Evolutionary conservation across 2,888 invertebrate species (phyloP).

Genomic region (Caenorhabditis sinica): DNA sequence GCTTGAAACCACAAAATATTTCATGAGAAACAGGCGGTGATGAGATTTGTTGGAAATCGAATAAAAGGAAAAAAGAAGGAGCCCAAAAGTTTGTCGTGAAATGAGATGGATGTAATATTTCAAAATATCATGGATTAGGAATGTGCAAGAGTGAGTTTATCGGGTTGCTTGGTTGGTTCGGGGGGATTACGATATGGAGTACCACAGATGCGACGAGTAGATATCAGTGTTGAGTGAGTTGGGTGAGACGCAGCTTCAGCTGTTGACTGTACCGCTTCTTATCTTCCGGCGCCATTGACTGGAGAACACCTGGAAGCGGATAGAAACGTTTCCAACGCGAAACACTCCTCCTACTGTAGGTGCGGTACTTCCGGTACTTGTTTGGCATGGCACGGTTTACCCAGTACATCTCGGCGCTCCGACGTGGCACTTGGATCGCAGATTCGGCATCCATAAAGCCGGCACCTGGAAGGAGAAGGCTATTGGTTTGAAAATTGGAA

Average conservation of each 20-base stretch:
- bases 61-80: constrained; percentile 23
- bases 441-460: constrained; percentile 60
- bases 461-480: constrained; percentile 48
- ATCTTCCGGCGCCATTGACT: constrained; percentile 64
- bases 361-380: constrained; percentile 67
- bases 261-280: constrained; percentile 57
- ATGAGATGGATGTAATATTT: neutral
- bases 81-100: constrained; percentile 43
- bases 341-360: constrained; percentile 65
- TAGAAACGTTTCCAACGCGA: constrained; percentile 49
- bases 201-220: constrained; percentile 3
- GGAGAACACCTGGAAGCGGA: constrained; percentile 61
- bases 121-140: neutral
- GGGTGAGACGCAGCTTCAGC: constrained; percentile 50
- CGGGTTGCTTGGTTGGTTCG: constrained; percentile 1
- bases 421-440: constrained; percentile 65
- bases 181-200: constrained; percentile 15
- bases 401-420: constrained; percentile 69
- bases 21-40: constrained; percentile 46
- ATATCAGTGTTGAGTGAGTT: constrained; percentile 49
- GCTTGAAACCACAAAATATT: constrained; percentile 27
- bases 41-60: constrained; percentile 13
- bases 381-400: constrained; percentile 68
- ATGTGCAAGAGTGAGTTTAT: constrained; percentile 2
- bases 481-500: neutral